phyloP scores from a whole-genome alignment of 2,797 vertebrate genomes.

The Sebastes nivosus region DNA sequence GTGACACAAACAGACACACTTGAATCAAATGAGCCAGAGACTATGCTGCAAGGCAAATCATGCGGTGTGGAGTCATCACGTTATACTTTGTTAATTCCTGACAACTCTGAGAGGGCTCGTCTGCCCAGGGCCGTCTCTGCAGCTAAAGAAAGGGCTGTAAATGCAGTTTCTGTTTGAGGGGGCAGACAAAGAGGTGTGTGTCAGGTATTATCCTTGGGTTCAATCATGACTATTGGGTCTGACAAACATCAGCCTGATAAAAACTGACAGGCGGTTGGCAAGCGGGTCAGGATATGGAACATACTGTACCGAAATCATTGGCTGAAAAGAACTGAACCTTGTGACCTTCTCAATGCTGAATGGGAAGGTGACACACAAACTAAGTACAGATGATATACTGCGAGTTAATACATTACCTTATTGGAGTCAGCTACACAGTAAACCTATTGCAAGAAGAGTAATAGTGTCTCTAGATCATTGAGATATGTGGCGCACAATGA shows the following conservation, averaged over 20 bases:
- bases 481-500: slow-evolving; percentile 26
- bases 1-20: background rate
- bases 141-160: slow-evolving; percentile 2
- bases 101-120: slow-evolving; percentile 24
- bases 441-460: slow-evolving; percentile 19
- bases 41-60: slow-evolving; percentile 2
- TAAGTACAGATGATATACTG: background rate
- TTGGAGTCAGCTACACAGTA: slow-evolving; percentile 8
- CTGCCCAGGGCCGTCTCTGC: slow-evolving; percentile 21
- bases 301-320: background rate
- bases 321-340: background rate
- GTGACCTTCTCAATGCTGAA: background rate
- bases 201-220: background rate
- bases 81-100: slow-evolving; percentile 34
- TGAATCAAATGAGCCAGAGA: slow-evolving; percentile 18
- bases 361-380: background rate
- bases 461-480: slow-evolving; percentile 22
- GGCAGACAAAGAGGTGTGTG: background rate
- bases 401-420: slow-evolving; percentile 13
- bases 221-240: background rate
- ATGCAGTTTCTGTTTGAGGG: background rate
- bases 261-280: background rate
- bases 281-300: background rate
- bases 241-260: background rate
- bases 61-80: background rate